phyloP scores from a whole-genome alignment of 2,888 invertebrate species.

The Xestia ashworthii region DNA sequence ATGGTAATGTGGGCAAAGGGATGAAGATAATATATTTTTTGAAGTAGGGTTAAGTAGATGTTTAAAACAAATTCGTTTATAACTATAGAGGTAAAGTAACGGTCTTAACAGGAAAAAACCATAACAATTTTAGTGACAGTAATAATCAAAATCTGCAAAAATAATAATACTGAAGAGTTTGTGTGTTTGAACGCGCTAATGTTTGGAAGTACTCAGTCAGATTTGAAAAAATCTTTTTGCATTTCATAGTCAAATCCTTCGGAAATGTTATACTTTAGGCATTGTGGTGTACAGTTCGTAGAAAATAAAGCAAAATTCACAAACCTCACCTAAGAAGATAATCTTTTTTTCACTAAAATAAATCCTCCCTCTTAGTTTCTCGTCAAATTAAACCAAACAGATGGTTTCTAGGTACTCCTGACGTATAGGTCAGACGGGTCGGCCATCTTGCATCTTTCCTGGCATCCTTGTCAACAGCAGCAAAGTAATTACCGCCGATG shows the following conservation, averaged over 20 bases:
- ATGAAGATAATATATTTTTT: not conserved
- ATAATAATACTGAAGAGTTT: not conserved
- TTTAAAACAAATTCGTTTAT: not conserved
- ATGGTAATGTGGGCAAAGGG: conserved; percentile 4
- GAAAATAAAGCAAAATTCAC: not conserved
- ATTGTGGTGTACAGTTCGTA: not conserved
- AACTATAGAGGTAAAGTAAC: not conserved
- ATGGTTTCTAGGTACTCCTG: conserved; percentile 44
- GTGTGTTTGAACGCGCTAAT: not conserved
- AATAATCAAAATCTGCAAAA: not conserved
- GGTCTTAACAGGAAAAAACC: not conserved
- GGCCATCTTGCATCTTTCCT: conserved; percentile 59
- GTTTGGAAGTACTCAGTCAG: not conserved
- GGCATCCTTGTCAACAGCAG: conserved; percentile 60
- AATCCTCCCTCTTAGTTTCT: not conserved
- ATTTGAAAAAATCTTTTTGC: not conserved
- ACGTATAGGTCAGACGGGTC: conserved; percentile 58
- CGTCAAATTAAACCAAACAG: conserved; percentile 50
- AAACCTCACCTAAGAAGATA: not conserved
- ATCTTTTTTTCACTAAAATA: not conserved
- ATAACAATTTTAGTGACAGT: not conserved
- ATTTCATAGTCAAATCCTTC: not conserved
- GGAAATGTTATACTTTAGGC: not conserved
- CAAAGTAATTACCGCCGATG: conserved; percentile 64
- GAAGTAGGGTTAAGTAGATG: not conserved